Base-by-base conservation (phyloP, 2,113 vertebrate species). In the Motacilla tschutschensis region DNA sequence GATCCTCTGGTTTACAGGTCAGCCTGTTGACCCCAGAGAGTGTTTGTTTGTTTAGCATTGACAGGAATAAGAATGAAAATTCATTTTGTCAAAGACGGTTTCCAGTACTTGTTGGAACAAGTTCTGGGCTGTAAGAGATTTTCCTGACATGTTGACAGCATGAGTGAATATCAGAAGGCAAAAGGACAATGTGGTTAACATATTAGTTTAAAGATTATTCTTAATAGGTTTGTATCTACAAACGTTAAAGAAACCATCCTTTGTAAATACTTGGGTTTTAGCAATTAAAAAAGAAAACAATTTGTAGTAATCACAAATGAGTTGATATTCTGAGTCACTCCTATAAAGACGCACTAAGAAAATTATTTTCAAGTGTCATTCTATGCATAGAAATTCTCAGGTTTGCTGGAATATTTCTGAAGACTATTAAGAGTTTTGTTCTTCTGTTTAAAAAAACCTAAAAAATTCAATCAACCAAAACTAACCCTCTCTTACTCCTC, bases 201-300 rank as follows among this genome's bases (percentile, higher is more conserved):
- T 9, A 8, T 21, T 46, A 57, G 21, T 41, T 19, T 62, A 58
- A 85, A 70, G 16, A n/a, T 55, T 2, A 12, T 62, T 47, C 12
- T 41, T 59, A 64, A 35, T 9, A 58, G 31, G 11, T 10, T 74
- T 91, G 11, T 59, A 54, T 28, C 53, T 60, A 40, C 10, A 88
- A 80, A 51, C 0, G 0, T 51, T 51, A 85, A 78, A 70, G 55
- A 71, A 85, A 51, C 2, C 2, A 18, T 71, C 0, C 26, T 44
- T 67, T 63, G 21, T 59, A 71, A 85, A 83, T 11, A 5, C 5
- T 31, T 74, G 6, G 2, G 25, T 25, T 73, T 47, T 74, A 36
- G 5, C 40, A 70, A 54, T 43, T 63, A 24, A 50, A 58, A 60
- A 83, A 64, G 3, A 51, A 91, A 85, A 25, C 14, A 43, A 36